Conservation (phyloP, 2,113 vertebrate species). For the Poeciliopsis prolifica region DNA sequence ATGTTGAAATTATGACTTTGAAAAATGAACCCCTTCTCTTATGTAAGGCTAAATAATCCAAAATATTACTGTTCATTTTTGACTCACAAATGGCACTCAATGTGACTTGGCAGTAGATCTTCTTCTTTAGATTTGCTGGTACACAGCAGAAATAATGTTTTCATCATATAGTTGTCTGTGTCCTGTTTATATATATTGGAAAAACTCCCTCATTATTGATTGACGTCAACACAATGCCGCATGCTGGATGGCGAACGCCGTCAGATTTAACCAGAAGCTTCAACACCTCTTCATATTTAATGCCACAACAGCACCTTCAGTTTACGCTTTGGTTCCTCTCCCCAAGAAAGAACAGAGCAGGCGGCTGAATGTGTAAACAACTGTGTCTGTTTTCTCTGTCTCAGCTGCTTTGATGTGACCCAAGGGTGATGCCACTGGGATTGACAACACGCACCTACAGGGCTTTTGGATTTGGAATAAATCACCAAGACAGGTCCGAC, state of each 20-base stretch:
- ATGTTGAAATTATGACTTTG: no score
- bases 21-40: no score
- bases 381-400: constrained; percentile 63
- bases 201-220: constrained; percentile 8
- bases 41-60: no score
- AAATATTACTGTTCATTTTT: no score
- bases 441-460: constrained; percentile 70
- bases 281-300: constrained; percentile 49
- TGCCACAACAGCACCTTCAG: constrained; percentile 29
- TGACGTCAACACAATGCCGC: neutral
- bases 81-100: no score
- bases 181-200: neutral
- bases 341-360: constrained; percentile 53
- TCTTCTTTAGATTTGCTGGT: no score
- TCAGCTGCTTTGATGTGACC: constrained; percentile 71
- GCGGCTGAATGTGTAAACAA: constrained; percentile 73
- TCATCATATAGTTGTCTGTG: neutral
- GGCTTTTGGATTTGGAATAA: constrained; percentile 72
- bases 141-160: no score
- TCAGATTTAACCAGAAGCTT: constrained; percentile 24
- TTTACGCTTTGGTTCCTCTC: constrained; percentile 67
- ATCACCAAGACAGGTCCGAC: constrained; percentile 72
- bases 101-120: no score
- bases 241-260: constrained; percentile 15
- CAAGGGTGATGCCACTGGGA: constrained; percentile 70